Evolutionary conservation across 2,888 invertebrate species (phyloP), one percentile per base, ranked within the genome.

Genomic region (Branchinecta sandiegonensis): DNA sequence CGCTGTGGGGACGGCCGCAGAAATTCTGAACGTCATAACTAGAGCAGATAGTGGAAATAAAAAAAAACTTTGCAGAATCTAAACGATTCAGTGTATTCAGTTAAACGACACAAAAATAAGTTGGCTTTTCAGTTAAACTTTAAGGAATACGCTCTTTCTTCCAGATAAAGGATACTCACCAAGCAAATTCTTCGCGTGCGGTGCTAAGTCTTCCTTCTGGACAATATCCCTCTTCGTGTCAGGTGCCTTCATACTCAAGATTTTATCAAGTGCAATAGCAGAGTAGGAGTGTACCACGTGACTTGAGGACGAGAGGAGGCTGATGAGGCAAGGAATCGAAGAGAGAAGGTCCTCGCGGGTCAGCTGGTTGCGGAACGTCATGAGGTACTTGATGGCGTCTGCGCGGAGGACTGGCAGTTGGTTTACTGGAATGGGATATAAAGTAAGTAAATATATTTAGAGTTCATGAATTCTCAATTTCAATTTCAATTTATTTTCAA

Each of bases 201-300:
- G 63, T 56, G 63, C n/a, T 17, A 56, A 11, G 14, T 56, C 63
- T 10, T 11, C 63, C 11, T 56, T 56, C 23, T 56, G 63, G 8
- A 56, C 23, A 8, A 56, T 23, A 2, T n/a, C 14, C 10, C 23
- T 56, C 63, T 56, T 56, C 11, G 83, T 82, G 74, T 82, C 79
- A 1, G 83, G 75, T 76, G 84, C 83, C 70, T 85, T 85, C 77
- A 94, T 84, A 13, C 86, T 85, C 0, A 96, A 78, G 70, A 96
- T 83, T 77, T 90, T 91, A 77, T 99, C 97, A 50, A 95, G 81
- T 1, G 90, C 85, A 77, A 90, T 90, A 8, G 96, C 95, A 0
- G 94, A 91, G 80, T 99, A 99, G 50, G 93, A 94, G 75, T 94
- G 91, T 11, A 96, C 91, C 9, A 99, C 96, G 65, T 86, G 85